Conservation (phyloP, 2,113 vertebrate species). For the Megalops atlanticus region DNA sequence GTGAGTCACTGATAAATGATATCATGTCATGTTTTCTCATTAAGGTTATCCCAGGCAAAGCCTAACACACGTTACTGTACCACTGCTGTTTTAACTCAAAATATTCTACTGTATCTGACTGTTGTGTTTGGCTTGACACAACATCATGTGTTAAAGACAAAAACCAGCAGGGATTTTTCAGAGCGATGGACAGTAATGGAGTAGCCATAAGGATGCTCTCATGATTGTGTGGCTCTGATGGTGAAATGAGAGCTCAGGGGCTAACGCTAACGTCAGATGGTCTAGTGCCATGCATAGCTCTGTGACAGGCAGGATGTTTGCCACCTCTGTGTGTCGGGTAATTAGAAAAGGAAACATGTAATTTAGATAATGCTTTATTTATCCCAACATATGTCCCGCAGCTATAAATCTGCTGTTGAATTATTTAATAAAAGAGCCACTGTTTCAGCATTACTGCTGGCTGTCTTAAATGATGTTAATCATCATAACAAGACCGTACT, state of each 20-base stretch:
- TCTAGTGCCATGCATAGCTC: not conserved
- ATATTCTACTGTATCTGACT: not conserved
- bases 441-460: not conserved
- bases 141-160: too few species aligned
- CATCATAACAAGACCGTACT: not conserved
- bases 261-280: not conserved
- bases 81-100: not conserved
- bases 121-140: too few species aligned
- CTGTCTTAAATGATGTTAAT: not conserved
- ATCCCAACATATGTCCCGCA: not conserved
- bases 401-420: not conserved
- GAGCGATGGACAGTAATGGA: too few species aligned
- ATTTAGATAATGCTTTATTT: not conserved
- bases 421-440: slow-evolving; percentile 5
- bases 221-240: too few species aligned
- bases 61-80: not conserved
- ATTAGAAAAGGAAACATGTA: not conserved
- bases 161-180: too few species aligned
- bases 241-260: too few species aligned
- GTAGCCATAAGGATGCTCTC: too few species aligned
- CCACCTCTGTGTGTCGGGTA: not conserved
- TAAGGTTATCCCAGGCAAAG: not conserved
- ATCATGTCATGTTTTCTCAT: not conserved
- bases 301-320: not conserved
- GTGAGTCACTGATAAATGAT: not conserved